Evolutionary conservation across 2,113 vertebrate species (phyloP).

Genomic region (Nettapus auritus): DNA sequence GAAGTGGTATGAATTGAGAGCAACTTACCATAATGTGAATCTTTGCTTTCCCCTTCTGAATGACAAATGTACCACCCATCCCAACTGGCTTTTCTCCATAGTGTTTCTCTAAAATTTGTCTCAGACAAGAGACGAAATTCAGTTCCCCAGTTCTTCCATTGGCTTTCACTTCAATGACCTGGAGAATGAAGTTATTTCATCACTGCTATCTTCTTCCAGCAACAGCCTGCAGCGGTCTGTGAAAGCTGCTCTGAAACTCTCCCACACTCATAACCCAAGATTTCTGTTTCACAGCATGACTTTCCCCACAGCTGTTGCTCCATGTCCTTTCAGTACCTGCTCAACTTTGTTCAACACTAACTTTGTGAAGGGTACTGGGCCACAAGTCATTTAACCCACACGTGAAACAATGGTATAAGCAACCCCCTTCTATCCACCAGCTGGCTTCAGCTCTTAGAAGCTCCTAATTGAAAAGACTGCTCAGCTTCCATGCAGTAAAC

Average conservation of each 20-base stretch:
- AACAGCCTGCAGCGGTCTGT: not conserved
- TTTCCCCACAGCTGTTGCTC: not conserved
- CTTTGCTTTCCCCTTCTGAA: constrained; percentile 94
- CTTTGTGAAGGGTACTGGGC: not conserved
- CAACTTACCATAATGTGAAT: constrained; percentile 92
- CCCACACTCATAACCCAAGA: not conserved
- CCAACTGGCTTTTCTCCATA: constrained; percentile 91
- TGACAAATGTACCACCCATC: constrained; percentile 92
- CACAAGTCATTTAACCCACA: not conserved
- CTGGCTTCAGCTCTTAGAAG: not conserved
- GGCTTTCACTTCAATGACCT: constrained; percentile 92
- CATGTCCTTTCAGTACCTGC: not conserved
- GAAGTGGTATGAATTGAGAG: not conserved
- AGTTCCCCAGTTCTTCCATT: constrained; percentile 86
- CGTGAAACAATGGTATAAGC: not conserved
- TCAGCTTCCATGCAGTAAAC: not conserved
- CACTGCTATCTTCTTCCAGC: not conserved
- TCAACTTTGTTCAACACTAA: not conserved
- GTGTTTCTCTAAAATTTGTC: constrained; percentile 83
- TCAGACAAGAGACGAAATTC: constrained; percentile 91
- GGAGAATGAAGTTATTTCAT: constrained; percentile 19
- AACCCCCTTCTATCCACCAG: not conserved
- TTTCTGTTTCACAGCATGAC: not conserved
- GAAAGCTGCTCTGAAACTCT: not conserved
- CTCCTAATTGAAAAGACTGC: not conserved